A percentile compares a stretch with the other conserved stretches of the same genome.
phyloP scores from a whole-genome alignment of 2,797 vertebrate species.

The Orestias chungarensis region DNA sequence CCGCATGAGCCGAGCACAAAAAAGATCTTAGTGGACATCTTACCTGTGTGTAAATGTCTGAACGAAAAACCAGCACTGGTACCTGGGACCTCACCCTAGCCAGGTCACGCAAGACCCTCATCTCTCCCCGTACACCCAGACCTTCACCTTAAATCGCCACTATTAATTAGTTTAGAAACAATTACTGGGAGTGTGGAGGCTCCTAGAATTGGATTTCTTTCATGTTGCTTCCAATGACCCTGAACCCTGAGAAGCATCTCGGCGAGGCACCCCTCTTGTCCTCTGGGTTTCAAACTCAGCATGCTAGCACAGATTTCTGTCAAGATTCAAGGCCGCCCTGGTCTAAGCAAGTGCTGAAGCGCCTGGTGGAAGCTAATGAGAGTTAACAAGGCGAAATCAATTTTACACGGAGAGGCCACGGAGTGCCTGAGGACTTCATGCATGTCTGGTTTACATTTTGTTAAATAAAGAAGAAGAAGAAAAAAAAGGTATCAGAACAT shows the following conservation, averaged over 20 bases:
- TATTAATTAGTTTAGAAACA: slow-evolving; percentile 54
- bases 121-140: slow-evolving; percentile 1
- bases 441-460: slow-evolving; percentile 26
- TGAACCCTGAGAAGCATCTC: slow-evolving; percentile 12
- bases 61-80: background rate
- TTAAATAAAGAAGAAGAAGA: slow-evolving; percentile 24
- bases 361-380: slow-evolving; percentile 46
- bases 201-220: slow-evolving; percentile 55
- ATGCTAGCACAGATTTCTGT: slow-evolving; percentile 40
- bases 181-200: slow-evolving; percentile 44
- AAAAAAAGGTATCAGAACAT: slow-evolving; percentile 25
- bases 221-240: slow-evolving; percentile 29
- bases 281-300: slow-evolving; percentile 39
- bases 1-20: background rate
- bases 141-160: slow-evolving; percentile 43
- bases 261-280: slow-evolving; percentile 18
- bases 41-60: background rate
- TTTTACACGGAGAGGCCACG: slow-evolving; percentile 45
- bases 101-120: slow-evolving; percentile 2
- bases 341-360: slow-evolving; percentile 51
- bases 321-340: slow-evolving; percentile 43
- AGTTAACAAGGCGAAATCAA: slow-evolving; percentile 66
- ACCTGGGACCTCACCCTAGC: slow-evolving; percentile 2
- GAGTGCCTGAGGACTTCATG: slow-evolving; percentile 40
- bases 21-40: background rate